These are phyloP conservation scores for Orthosia gothica DNA, from an alignment of 2,888 invertebrate species.

Conservation along the genomic window DNA sequence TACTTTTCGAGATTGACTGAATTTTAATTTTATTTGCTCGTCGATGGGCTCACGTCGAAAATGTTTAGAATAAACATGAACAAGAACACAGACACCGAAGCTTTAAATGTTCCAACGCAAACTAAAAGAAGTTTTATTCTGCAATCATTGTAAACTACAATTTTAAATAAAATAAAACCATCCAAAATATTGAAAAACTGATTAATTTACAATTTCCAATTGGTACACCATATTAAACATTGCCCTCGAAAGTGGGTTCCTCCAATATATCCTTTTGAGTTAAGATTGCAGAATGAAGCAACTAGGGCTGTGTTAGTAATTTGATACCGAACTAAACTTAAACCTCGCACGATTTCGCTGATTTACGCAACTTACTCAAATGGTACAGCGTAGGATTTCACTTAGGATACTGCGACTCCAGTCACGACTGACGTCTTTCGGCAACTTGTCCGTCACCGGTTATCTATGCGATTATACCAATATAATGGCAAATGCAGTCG, in stretches of 20 bases:
- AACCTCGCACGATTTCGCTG: constrained; percentile 68
- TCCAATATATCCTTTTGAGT: constrained; percentile 36
- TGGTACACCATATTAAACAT: background rate
- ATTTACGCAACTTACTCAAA: constrained; percentile 70
- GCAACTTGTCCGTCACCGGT: constrained; percentile 77
- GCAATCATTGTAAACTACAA: background rate
- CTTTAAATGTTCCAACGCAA: constrained; percentile 12
- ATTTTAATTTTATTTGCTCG: constrained; percentile 51
- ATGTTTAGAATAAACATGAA: constrained; percentile 32
- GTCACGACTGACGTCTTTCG: constrained; percentile 77
- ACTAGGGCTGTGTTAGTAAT: constrained; percentile 66
- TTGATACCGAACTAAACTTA: constrained; percentile 68
- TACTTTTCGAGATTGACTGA: constrained; percentile 46
- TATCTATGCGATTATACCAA: constrained; percentile 72
- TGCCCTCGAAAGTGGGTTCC: background rate
- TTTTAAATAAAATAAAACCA: background rate
- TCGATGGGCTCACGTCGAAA: constrained; percentile 31
- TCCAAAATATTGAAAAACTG: background rate
- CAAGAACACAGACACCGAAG: constrained; percentile 28
- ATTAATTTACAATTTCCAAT: background rate
- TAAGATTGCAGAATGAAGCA: constrained; percentile 64
- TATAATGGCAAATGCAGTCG: constrained; percentile 72
- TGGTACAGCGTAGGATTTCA: constrained; percentile 71
- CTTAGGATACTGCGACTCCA: constrained; percentile 72
- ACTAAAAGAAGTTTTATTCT: constrained; percentile 41